phyloP scores from a whole-genome alignment of 2,888 invertebrate species.

The Bruchidius siliquastri region DNA sequence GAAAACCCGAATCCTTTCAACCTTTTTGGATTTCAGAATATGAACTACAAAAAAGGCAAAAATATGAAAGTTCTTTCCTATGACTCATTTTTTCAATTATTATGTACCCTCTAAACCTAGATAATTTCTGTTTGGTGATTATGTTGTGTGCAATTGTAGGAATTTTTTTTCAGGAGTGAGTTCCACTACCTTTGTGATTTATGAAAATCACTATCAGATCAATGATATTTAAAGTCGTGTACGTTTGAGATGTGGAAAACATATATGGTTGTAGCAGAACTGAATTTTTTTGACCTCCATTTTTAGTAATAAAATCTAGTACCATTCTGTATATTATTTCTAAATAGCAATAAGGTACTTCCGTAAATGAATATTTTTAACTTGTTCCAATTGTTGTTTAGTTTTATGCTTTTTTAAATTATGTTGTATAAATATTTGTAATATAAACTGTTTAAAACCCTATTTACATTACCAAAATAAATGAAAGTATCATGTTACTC shows the following conservation, averaged over 20 bases:
- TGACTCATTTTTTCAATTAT: no score
- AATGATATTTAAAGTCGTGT: not conserved
- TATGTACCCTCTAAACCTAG: no score
- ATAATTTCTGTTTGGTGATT: not conserved
- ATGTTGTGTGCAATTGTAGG: not conserved
- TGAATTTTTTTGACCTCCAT: not conserved
- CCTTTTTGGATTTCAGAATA: no score
- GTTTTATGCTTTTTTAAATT: constrained; percentile 15
- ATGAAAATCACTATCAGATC: not conserved
- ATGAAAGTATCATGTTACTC: constrained; percentile 10
- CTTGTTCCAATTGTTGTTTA: constrained; percentile 20
- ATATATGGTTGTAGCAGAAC: not conserved
- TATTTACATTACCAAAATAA: constrained; percentile 30
- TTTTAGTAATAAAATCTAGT: not conserved
- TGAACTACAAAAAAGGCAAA: no score
- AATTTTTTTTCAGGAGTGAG: not conserved
- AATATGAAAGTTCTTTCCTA: no score
- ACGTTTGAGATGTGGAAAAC: not conserved
- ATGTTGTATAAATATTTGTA: constrained; percentile 28
- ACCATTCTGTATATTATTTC: not conserved
- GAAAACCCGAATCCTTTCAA: no score
- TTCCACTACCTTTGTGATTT: not conserved
- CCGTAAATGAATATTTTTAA: constrained; percentile 11
- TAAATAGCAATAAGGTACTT: constrained; percentile 8
- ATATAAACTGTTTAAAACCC: constrained; percentile 24